Evolutionary conservation across 2,888 invertebrate species (phyloP).

Genomic region (Dichetophora obliterata): DNA sequence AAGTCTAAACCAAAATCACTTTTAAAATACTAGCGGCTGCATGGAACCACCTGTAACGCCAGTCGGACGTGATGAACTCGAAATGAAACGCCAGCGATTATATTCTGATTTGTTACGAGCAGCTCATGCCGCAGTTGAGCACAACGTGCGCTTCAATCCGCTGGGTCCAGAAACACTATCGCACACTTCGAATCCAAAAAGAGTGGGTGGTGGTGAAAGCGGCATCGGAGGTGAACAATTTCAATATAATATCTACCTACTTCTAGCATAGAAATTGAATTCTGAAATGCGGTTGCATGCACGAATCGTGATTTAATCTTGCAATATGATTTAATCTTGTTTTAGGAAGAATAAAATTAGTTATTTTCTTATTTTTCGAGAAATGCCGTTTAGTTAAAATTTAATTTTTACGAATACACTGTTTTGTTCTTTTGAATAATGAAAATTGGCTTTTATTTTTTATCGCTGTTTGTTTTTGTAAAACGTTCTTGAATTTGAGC

Average conservation of each 20-base stretch:
- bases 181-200: slow-evolving; percentile 18
- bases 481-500: no score
- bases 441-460: neutral
- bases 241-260: neutral
- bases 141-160: slow-evolving; percentile 75
- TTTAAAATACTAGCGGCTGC: slow-evolving; percentile 59
- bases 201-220: neutral
- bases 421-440: neutral
- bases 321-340: neutral
- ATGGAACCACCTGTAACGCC: slow-evolving; percentile 79
- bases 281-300: slow-evolving; percentile 3
- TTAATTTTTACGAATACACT: no score
- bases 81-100: slow-evolving; percentile 81
- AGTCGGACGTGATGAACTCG: slow-evolving; percentile 83
- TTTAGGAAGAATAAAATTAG: neutral
- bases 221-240: slow-evolving; percentile 35
- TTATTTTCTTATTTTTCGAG: no score
- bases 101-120: slow-evolving; percentile 83
- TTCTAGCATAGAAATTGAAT: slow-evolving; percentile 10
- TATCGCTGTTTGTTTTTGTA: neutral
- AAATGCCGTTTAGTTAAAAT: no score
- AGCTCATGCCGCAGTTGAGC: slow-evolving; percentile 80
- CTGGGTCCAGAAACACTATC: slow-evolving; percentile 19
- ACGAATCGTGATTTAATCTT: neutral
- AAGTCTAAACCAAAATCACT: neutral